Evolutionary conservation across 2,113 vertebrate species (phyloP), one percentile per base, ranked within the genome.

Genomic region (Theristicus caerulescens): DNA sequence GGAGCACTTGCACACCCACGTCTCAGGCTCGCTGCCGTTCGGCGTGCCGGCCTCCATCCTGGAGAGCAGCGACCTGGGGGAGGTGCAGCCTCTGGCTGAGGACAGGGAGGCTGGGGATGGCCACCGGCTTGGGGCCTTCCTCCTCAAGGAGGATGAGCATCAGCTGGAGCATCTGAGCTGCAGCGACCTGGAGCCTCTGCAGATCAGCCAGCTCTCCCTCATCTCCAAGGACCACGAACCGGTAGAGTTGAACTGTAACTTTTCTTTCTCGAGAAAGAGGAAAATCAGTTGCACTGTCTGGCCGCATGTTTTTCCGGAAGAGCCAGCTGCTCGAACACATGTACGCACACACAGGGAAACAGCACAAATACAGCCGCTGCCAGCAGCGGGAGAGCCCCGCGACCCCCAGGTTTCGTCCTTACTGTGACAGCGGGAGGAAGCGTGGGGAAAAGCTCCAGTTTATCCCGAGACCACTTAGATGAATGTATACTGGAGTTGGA

Each of bases 281-380:
- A 99, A 99, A 98, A 97, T 99, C 57, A 98, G 97, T 44, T 99
- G 99, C 90, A 98, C 98, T 2, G 96, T 99, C 69, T 99, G 99
- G 99, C 94, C 98, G 99, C 92, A 96, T 97, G 11, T 99, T 99
- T 82, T 96, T 98, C 54, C 98, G 99, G 58, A 99, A 99, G 97
- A 99, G 98, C 91, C 99, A 99, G 91, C 98, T 99, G 95, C 98
- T 99, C 59, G 99, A 99, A 84, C 99, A 99, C 98, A 99, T 99
- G 99, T 99, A 99, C 96, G 97, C 97, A 3, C 99, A 99, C 97
- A 99, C 99, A 22, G 98, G 99, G 49, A 99, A 99, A 77, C 98
- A 99, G 16, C 97, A 98, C 82, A 99, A 98, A 71, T 97, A 98
- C n/a, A 95, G 98, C 92, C 98, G 98, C 80, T 99, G 99, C 98